Evolutionary conservation across 1,140 invertebrate species (phyloP), one percentile per base, ranked within the genome.

Genomic region (Armadillidium nasatum): DNA sequence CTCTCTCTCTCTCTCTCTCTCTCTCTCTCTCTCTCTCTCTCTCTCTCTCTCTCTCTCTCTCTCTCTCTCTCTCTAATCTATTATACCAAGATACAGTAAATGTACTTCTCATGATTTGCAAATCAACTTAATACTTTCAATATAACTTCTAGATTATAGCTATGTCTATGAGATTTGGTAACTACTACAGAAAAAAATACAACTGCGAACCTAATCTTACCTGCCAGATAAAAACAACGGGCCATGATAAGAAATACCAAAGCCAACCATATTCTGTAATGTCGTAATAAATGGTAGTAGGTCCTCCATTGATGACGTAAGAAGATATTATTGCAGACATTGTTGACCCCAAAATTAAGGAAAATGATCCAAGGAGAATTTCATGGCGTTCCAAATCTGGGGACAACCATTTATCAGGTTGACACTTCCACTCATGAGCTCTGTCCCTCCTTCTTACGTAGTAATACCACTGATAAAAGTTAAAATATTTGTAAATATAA

Each of bases 401-500:
- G 0, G 87, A 84, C 2, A 92, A 80, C 87, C 89, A 92, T 79
- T 90, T 90, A 11, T 87, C 86, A 0, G 90, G 90, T 80, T 92
- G 91, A 78, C 91, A 89, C 84, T 92, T 92, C 91, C 91, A 92
- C 79, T 90, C 88, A 54, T 89, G 84, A 0, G 90, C 83, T 4
- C 83, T 79, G 81, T 90, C 86, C 0, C 88, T 83, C 83, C 88
- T 87, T 0, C 86, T 83, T 0, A 90, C 85, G 84, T 91, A 91
- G 82, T 88, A 91, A 81, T 89, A 90, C 89, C 89, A 91, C 90
- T 91, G 85, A 11, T 77, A 75, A 66, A 11, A n/a, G 80, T 76
- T 71, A 10, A 76, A 43, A 50, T 44, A 44, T 15, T 10, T 6
- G n/a, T n/a, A n/a, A n/a, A n/a, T n/a, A n/a, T n/a, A n/a, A n/a